Percentiles rank a stretch among this genome's conserved stretches.
phyloP scores from a whole-genome alignment of 2,113 vertebrate genomes.

The Psilopogon haemacephalus region DNA sequence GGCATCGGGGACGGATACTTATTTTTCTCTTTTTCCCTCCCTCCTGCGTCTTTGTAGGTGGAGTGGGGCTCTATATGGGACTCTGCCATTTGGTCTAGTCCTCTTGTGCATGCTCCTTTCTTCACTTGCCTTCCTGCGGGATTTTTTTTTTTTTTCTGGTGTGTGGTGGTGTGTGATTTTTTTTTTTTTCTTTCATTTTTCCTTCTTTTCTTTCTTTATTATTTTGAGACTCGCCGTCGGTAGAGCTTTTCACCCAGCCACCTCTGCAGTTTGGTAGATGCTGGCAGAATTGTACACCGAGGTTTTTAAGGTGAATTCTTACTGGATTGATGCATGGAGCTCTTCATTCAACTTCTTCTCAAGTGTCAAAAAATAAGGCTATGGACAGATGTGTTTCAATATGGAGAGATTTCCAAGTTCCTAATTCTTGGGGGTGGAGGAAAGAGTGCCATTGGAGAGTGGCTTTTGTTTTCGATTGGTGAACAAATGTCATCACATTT shows the following conservation, averaged over 20 bases:
- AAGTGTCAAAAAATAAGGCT: conserved; percentile 72
- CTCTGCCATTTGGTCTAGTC: conserved; percentile 77
- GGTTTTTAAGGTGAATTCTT: conserved; percentile 41
- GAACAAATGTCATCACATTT: conserved; percentile 79
- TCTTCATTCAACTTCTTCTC: conserved; percentile 61
- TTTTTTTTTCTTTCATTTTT: not conserved
- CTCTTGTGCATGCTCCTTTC: conserved; percentile 71
- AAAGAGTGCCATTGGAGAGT: conserved; percentile 67
- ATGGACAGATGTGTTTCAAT: conserved; percentile 67
- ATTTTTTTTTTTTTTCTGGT: not conserved
- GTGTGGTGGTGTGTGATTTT: not conserved
- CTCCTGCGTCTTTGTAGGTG: conserved; percentile 39
- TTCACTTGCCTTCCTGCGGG: conserved; percentile 63
- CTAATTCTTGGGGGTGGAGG: conserved; percentile 74
- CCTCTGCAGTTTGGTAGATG: conserved; percentile 57
- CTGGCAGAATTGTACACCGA: conserved; percentile 41
- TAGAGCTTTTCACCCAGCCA: conserved; percentile 46
- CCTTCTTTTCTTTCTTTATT: conserved; percentile 43
- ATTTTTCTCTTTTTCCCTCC: conserved; percentile 11
- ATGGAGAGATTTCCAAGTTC: conserved; percentile 77
- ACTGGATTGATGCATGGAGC: conserved; percentile 47
- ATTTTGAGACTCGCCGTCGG: conserved; percentile 55
- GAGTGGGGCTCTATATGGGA: conserved; percentile 75
- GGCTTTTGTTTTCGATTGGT: conserved; percentile 79
- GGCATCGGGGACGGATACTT: not conserved